These are phyloP conservation scores for Bembecia ichneumoniformis DNA, from an alignment of 2,888 invertebrate genomes.

Conservation along the genomic window DNA sequence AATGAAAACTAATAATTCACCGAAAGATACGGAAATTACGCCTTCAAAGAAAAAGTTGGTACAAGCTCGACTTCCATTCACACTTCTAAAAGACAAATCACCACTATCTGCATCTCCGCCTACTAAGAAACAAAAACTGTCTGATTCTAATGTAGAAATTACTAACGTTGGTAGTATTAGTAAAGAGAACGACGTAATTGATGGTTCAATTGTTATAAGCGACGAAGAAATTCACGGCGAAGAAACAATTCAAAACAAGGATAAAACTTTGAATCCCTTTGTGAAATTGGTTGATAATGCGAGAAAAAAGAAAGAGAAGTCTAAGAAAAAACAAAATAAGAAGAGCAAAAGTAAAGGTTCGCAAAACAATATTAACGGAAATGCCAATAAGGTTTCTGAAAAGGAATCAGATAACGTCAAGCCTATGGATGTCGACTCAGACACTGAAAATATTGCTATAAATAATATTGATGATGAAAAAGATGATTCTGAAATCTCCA, in stretches of 20 bases:
- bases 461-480: no score
- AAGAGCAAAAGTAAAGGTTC: slow-evolving; percentile 10
- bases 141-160: slow-evolving; percentile 40
- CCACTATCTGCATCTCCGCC: slow-evolving; percentile 35
- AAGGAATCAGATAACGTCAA: neutral
- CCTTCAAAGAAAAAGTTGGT: slow-evolving; percentile 72
- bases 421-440: no score
- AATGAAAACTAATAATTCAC: slow-evolving; percentile 56
- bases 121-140: slow-evolving; percentile 59
- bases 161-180: slow-evolving; percentile 52
- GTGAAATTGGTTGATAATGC: slow-evolving; percentile 56
- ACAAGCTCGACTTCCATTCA: slow-evolving; percentile 75
- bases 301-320: slow-evolving; percentile 44
- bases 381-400: slow-evolving; percentile 1
- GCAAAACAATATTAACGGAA: slow-evolving; percentile 8
- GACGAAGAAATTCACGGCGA: slow-evolving; percentile 49
- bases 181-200: slow-evolving; percentile 43
- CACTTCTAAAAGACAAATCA: slow-evolving; percentile 58
- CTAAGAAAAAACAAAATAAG: slow-evolving; percentile 22
- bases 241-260: slow-evolving; percentile 13
- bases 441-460: no score
- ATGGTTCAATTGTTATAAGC: slow-evolving; percentile 45
- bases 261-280: slow-evolving; percentile 44
- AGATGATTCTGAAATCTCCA: no score
- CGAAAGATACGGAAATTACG: slow-evolving; percentile 45